A percentile compares a stretch with the other conserved stretches of the same genome.
Conservation (phyloP, 2,113 vertebrate genomes). For the Agapornis roseicollis region DNA sequence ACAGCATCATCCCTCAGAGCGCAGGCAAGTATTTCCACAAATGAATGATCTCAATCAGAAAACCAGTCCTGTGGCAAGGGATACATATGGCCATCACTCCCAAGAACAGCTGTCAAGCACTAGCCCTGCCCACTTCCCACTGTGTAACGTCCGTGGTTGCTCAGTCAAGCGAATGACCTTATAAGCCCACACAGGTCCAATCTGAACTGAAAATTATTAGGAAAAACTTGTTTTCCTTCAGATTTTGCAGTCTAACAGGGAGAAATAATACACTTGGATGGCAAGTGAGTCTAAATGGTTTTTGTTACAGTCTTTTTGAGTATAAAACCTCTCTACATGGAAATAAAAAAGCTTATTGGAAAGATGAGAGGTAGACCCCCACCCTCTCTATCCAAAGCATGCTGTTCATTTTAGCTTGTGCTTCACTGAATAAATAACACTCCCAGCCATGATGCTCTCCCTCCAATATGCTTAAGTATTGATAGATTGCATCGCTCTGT, state of each 20-base stretch:
- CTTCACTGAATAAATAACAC: slow-evolving; percentile 62
- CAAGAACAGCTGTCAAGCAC: slow-evolving; percentile 65
- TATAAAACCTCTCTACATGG: neutral
- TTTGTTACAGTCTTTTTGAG: slow-evolving; percentile 24
- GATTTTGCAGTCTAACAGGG: neutral
- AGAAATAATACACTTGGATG: neutral
- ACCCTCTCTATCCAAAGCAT: slow-evolving; percentile 14
- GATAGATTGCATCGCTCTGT: slow-evolving; percentile 52
- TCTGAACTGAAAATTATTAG: slow-evolving; percentile 21
- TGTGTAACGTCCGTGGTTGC: slow-evolving; percentile 23
- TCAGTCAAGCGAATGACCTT: slow-evolving; percentile 64
- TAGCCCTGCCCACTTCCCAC: slow-evolving; percentile 60
- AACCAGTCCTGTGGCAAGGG: slow-evolving; percentile 57
- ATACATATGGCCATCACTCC: slow-evolving; percentile 64
- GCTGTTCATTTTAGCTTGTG: slow-evolving; percentile 57
- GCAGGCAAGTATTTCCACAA: slow-evolving; percentile 37
- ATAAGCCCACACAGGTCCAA: slow-evolving; percentile 36
- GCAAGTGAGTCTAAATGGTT: neutral
- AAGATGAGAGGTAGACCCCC: slow-evolving; percentile 15
- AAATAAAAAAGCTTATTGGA: slow-evolving; percentile 25
- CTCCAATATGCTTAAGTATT: slow-evolving; percentile 68
- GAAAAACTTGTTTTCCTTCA: slow-evolving; percentile 32
- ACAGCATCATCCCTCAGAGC: slow-evolving; percentile 32
- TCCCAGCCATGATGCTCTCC: slow-evolving; percentile 43
- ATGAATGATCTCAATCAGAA: slow-evolving; percentile 63